Evolutionary conservation across 2,888 invertebrate species (phyloP), one percentile per base, ranked within the genome.

Genomic region (Papilio protenor): DNA sequence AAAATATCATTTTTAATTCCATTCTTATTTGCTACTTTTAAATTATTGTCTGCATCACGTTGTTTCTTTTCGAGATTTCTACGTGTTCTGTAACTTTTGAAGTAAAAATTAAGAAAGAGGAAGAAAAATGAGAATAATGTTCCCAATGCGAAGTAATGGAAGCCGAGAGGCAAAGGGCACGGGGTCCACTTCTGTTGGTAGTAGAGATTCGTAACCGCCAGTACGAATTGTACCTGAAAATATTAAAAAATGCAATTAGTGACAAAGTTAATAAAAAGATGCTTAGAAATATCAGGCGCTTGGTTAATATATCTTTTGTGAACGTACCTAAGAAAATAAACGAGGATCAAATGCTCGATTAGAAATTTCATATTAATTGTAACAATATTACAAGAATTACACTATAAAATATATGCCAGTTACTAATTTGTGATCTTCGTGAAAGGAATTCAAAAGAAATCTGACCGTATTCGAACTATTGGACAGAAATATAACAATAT

Each of bases 61-160:
- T 72, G n/a, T 33, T 72, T 69, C 5, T 69, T 72, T n/a, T 33
- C 33, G 55, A 33, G 33, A 72, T 72, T 16, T 52, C 18, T 52
- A 10, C 52, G n/a, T n/a, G 0, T 18, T 18, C 49, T 59, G 79
- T 94, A 94, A 77, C 88, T 93, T 70, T 83, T 86, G 75, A 92
- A 81, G 83, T 97, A 97, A 87, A 96, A 97, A 75, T 96, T 95
- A 80, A 95, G 92, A 84, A 97, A 97, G 8, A 97, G 92, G 76
- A 95, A 93, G 59, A 96, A 94, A 87, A 96, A 97, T 0, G 96
- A 92, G 0, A 87, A 84, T 2, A 96, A 94, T 82, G 96, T 95
- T 14, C 93, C 84, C 45, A 94, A 85, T 80, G 96, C 95, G 87
- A 96, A 95, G 85, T 93, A 93, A n/a, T 96, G 94, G 81, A 96